Evolutionary conservation across 1,140 invertebrate species (phyloP).

Genomic region (Ectropis grisescens): DNA sequence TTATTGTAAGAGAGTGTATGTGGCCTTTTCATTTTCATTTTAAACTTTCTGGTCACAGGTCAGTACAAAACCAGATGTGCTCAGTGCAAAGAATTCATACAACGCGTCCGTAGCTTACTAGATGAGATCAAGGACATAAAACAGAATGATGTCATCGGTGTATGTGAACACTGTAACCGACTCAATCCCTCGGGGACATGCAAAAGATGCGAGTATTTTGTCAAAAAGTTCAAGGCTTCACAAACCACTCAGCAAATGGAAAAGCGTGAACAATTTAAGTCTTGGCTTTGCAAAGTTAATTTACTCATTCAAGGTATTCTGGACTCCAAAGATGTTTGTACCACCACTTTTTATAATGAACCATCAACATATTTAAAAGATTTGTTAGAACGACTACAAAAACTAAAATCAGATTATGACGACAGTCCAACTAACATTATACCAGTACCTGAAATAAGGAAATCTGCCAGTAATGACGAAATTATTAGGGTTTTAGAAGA

Average conservation of each 20-base stretch:
- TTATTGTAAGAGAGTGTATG: no score
- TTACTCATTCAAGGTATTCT: conserved; percentile 10
- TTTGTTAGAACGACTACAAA: no score
- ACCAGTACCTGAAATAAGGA: no score
- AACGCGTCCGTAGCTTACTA: conserved; percentile 16
- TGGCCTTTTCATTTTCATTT: no score
- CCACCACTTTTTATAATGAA: conserved; percentile 11
- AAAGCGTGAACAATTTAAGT: conserved; percentile 2
- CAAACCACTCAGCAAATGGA: conserved; percentile 8
- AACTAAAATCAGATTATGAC: no score
- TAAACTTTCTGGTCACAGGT: conserved; percentile 13
- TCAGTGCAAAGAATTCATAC: conserved; percentile 17
- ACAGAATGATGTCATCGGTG: conserved; percentile 17
- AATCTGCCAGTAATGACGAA: no score
- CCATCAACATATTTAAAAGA: no score
- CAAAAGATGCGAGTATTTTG: conserved; percentile 20
- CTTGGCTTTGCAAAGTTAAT: conserved; percentile 15
- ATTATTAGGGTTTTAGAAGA: no score
- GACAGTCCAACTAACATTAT: no score
- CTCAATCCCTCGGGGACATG: conserved; percentile 17
- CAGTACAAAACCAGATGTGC: conserved; percentile 17
- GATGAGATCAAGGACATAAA: conserved; percentile 19
- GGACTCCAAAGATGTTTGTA: conserved; percentile 9
- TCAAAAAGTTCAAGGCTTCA: conserved; percentile 13
- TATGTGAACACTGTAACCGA: conserved; percentile 24